Percentiles rank a stretch among this genome's conserved stretches.
phyloP scores from a whole-genome alignment of 2,113 vertebrate genomes.

The Cochlearius cochlearius region DNA sequence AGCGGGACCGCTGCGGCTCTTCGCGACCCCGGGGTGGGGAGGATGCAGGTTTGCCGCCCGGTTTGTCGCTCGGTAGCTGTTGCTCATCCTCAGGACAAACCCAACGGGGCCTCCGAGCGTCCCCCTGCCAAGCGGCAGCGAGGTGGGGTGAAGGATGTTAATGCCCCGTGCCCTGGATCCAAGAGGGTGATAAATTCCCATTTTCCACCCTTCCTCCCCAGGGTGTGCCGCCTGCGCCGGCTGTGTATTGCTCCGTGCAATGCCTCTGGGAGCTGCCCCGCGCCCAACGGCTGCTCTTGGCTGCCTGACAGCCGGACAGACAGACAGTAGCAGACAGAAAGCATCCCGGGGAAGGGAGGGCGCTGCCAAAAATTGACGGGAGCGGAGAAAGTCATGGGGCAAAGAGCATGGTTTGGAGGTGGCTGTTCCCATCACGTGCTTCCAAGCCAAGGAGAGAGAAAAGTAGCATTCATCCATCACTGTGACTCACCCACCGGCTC shows the following conservation, averaged over 20 bases:
- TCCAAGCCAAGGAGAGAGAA: not conserved
- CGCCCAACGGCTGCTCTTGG: not conserved
- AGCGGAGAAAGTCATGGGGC: not conserved
- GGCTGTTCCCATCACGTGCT: not conserved
- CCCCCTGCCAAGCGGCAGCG: not conserved
- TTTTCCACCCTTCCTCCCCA: not conserved
- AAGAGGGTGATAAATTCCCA: not conserved
- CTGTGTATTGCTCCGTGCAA: not conserved
- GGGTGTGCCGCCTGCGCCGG: not conserved
- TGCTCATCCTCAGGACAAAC: not conserved
- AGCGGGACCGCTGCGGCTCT: not conserved
- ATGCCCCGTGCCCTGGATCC: not conserved
- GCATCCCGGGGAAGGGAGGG: not conserved
- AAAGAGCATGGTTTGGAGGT: not conserved
- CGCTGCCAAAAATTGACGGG: not conserved
- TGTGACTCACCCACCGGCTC: constrained; percentile 19
- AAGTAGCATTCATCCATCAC: not conserved
- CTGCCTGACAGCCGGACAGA: not conserved
- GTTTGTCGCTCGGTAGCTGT: not conserved
- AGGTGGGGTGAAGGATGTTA: not conserved
- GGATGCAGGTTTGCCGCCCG: not conserved
- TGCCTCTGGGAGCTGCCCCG: not conserved
- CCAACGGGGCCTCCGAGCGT: not conserved
- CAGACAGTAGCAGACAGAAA: not conserved
- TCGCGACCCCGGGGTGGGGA: fast-evolving